Evolutionary conservation across 2,888 invertebrate species (phyloP).

Genomic region (Cosmorhoe ocellata): DNA sequence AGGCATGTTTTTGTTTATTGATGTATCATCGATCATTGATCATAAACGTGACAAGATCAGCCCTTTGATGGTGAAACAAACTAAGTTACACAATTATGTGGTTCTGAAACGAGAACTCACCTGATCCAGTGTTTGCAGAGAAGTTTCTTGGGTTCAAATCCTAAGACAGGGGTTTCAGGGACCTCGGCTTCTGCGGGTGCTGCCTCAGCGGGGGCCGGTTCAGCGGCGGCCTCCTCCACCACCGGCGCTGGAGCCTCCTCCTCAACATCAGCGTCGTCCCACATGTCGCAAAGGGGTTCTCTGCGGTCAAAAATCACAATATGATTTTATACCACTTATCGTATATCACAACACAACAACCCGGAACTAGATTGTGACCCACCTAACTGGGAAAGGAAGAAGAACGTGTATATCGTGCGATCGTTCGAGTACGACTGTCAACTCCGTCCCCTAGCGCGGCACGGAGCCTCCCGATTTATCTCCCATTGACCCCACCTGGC

Average conservation of each 20-base stretch:
- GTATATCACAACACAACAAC: constrained; percentile 34
- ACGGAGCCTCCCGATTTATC: constrained; percentile 77
- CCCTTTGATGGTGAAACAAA: not conserved
- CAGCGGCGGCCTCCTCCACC: constrained; percentile 45
- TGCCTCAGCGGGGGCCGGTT: constrained; percentile 28
- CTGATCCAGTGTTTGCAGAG: constrained; percentile 93
- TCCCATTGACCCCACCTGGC: constrained; percentile 74
- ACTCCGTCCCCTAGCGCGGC: constrained; percentile 53
- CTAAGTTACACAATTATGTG: too few species aligned
- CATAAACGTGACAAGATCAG: too few species aligned
- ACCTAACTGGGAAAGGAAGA: constrained; percentile 69
- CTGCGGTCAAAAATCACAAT: constrained; percentile 63
- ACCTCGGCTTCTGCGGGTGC: constrained; percentile 69
- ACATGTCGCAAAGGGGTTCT: constrained; percentile 70
- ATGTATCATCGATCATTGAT: too few species aligned
- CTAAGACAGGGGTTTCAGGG: constrained; percentile 66
- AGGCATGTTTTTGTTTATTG: not conserved
- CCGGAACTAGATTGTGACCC: constrained; percentile 47
- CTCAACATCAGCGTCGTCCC: constrained; percentile 80
- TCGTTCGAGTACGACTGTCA: constrained; percentile 74
- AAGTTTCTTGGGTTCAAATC: constrained; percentile 85
- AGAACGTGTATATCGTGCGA: constrained; percentile 71
- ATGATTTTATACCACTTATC: constrained; percentile 30
- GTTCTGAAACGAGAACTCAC: constrained; percentile 50
- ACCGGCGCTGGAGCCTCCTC: constrained; percentile 67